These are phyloP conservation scores for Himalopsyche kuldschensis DNA, from an alignment of 2,888 invertebrate genomes.

Conservation along the genomic window DNA sequence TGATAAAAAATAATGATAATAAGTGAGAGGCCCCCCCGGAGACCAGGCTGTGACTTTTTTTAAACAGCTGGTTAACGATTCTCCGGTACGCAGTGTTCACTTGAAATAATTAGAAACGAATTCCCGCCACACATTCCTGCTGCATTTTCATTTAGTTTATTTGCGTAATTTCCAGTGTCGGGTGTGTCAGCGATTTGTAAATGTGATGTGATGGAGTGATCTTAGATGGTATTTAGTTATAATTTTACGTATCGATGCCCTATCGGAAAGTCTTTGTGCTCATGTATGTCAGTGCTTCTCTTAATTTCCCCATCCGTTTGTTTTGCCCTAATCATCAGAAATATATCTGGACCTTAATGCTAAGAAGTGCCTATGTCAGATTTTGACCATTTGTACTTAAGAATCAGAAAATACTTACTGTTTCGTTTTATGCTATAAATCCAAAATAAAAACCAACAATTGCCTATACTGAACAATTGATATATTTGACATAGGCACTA, in stretches of 20 bases:
- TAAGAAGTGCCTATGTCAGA: too few species aligned
- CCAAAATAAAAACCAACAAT: too few species aligned
- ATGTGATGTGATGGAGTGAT: neutral
- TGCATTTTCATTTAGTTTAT: neutral
- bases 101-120: neutral
- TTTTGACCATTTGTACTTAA: too few species aligned
- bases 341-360: too few species aligned
- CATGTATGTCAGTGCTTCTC: too few species aligned
- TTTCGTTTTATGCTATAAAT: too few species aligned
- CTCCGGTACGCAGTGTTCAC: neutral
- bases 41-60: neutral
- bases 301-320: too few species aligned
- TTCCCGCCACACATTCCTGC: conserved; percentile 6
- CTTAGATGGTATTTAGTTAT: neutral
- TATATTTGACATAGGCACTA: too few species aligned
- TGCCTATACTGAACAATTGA: too few species aligned
- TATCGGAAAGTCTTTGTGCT: neutral
- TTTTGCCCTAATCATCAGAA: too few species aligned
- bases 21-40: neutral
- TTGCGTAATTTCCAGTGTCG: neutral
- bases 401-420: too few species aligned
- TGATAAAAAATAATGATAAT: neutral
- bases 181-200: neutral
- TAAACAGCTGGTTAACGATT: neutral
- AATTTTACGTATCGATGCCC: neutral